Conservation (phyloP, 1,140 invertebrate species). For the Orussus abietinus region DNA sequence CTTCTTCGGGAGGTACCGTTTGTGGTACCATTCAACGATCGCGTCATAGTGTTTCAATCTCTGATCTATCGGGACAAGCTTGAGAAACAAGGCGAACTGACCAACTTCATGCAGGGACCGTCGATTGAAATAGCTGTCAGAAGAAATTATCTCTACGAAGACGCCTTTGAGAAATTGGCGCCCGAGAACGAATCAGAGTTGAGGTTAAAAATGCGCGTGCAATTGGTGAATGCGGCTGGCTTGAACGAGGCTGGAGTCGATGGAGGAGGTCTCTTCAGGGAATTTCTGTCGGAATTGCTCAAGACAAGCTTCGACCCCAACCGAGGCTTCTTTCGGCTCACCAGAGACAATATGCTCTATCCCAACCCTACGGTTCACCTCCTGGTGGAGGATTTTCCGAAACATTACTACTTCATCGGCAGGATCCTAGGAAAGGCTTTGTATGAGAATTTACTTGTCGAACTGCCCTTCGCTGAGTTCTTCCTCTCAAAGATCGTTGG, state of each 20-base stretch:
- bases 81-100: conserved; percentile 68
- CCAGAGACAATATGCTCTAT: conserved; percentile 89
- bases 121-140: conserved; percentile 78
- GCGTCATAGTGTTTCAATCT: conserved; percentile 82
- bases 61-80: conserved; percentile 68
- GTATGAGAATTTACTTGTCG: conserved; percentile 92
- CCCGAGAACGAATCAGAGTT: conserved; percentile 88
- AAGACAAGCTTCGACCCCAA: conserved; percentile 97
- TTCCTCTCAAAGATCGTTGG: conserved; percentile 85
- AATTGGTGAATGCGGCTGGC: conserved; percentile 85
- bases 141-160: conserved; percentile 92
- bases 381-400: conserved; percentile 77
- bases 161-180: conserved; percentile 92
- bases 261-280: conserved; percentile 90
- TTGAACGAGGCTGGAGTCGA: conserved; percentile 94
- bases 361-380: conserved; percentile 89
- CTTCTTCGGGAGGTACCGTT: conserved; percentile 91
- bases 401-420: conserved; percentile 95
- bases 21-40: conserved; percentile 83
- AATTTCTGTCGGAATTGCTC: conserved; percentile 86
- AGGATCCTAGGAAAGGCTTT: conserved; percentile 92
- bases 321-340: conserved; percentile 88
- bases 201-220: conserved; percentile 79
- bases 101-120: conserved; percentile 71
- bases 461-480: conserved; percentile 90